Percentiles rank a stretch among this genome's conserved stretches.
These are phyloP conservation scores for Accipiter virgatus DNA, from an alignment of 2,113 vertebrate genomes.

Conservation along the genomic window DNA sequence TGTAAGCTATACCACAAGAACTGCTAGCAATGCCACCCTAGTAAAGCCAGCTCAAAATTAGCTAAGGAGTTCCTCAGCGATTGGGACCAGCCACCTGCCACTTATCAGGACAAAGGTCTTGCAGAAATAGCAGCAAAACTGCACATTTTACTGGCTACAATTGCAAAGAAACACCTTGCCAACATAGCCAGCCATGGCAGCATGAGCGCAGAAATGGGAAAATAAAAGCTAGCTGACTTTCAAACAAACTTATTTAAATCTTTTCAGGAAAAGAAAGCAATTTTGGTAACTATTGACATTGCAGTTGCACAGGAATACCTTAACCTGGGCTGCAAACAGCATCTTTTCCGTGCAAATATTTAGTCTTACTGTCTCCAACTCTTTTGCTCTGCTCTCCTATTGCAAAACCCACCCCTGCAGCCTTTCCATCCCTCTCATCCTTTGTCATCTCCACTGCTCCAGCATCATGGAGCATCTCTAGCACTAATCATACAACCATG, in stretches of 20 bases:
- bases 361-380: neutral
- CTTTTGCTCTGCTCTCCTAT: neutral
- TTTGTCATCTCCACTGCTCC: neutral
- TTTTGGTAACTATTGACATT: neutral
- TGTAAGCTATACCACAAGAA: neutral
- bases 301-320: neutral
- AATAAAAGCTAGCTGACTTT: neutral
- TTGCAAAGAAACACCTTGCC: neutral
- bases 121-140: neutral
- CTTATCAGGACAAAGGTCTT: neutral
- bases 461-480: neutral
- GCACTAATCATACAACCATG: neutral
- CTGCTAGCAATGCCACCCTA: neutral
- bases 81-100: neutral
- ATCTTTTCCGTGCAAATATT: neutral
- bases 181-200: neutral
- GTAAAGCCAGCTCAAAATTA: neutral
- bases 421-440: neutral
- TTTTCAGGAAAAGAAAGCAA: neutral
- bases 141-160: neutral
- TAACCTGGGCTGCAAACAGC: neutral
- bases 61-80: neutral
- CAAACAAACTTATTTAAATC: neutral
- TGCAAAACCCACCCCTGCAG: neutral
- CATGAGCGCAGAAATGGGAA: neutral